phyloP scores from a whole-genome alignment of 2,113 vertebrate genomes.

The Thomomys bottae region DNA sequence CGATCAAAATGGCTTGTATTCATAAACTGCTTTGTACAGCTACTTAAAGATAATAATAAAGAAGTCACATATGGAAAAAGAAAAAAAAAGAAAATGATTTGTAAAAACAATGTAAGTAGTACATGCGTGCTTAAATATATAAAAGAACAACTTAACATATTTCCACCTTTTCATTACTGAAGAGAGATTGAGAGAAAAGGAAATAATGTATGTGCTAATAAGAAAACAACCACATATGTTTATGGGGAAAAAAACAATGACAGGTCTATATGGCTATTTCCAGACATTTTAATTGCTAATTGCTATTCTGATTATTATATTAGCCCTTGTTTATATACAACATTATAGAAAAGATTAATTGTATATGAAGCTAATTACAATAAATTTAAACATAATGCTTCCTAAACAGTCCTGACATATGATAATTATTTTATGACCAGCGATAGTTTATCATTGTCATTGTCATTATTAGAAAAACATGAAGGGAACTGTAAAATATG shows the following conservation, averaged over 20 bases:
- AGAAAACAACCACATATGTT: background rate
- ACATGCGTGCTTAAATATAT: background rate
- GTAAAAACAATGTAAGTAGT: too few species aligned
- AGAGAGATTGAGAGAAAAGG: background rate
- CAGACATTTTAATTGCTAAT: background rate
- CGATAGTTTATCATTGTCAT: background rate
- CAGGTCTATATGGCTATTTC: background rate
- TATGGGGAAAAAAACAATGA: accelerated
- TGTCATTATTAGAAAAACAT: background rate
- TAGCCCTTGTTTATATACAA: background rate
- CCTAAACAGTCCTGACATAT: background rate
- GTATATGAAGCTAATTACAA: background rate
- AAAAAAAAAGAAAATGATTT: too few species aligned
- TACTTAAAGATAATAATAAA: too few species aligned
- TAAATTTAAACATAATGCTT: background rate
- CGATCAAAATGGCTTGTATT: too few species aligned
- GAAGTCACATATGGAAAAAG: too few species aligned
- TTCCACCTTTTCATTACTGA: background rate
- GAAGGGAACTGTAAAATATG: background rate
- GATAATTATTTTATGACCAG: background rate
- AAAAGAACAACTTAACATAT: background rate
- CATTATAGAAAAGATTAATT: background rate
- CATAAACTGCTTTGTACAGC: too few species aligned
- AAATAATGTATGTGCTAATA: background rate
- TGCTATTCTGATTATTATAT: background rate